Conservation (phyloP, 2,888 invertebrate species). For the Cybosia mesomella region DNA sequence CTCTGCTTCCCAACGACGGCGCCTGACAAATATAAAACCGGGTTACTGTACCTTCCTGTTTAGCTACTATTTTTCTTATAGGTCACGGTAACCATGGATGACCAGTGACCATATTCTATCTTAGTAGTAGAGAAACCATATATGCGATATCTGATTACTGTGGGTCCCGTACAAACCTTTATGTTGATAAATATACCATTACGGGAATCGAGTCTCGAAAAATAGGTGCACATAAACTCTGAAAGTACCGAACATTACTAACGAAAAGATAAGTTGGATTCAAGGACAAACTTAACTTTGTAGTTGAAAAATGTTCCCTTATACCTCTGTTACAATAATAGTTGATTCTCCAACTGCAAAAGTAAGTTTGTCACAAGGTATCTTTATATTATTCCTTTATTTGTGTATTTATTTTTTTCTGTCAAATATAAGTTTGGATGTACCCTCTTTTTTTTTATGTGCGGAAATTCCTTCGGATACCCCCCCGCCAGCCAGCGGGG, state of each 20-base stretch:
- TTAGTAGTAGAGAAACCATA: neutral
- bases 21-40: no score
- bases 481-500: no score
- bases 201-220: neutral
- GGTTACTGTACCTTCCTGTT: no score
- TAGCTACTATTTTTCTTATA: no score
- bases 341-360: neutral
- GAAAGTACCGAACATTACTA: neutral
- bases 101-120: no score
- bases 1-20: no score
- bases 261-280: neutral
- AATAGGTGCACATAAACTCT: slow-evolving; percentile 2
- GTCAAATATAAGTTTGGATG: no score
- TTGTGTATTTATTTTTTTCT: no score
- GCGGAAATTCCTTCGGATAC: no score
- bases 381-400: no score
- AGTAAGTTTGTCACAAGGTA: neutral
- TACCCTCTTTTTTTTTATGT: no score
- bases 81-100: no score
- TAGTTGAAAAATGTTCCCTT: neutral
- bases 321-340: neutral
- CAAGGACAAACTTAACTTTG: slow-evolving; percentile 1
- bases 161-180: neutral
- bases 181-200: neutral
- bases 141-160: neutral